Evolutionary conservation across 2,113 vertebrate genomes (phyloP), one percentile per base, ranked within the genome.

Genomic region (Phylloscopus trochilus): DNA sequence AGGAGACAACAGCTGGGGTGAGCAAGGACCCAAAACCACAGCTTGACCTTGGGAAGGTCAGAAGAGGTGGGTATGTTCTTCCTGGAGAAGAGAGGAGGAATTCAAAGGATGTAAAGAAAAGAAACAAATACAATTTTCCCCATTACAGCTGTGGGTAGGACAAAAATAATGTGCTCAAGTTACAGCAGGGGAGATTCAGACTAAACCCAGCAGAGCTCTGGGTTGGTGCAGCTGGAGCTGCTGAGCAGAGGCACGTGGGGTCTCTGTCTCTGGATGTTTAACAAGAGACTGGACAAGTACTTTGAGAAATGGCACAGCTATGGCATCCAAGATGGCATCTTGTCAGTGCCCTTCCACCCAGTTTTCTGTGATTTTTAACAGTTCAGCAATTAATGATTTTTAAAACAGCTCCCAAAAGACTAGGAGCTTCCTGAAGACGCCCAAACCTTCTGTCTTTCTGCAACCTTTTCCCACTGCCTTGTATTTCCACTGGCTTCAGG

Each of bases 321-420:
- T 26, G 22, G 30, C 55, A 76, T 24, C 21, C 3, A 1, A 74
- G n/a, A 44, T 22, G 62, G 53, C 43, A 47, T n/a, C 19, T 46
- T 46, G 23, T 62, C 87, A 31, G 22, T 35, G 55, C 18, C 68
- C 47, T 86, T 86, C 76, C 52, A 85, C 33, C 16, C 44, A 67
- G 30, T 56, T 87, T 80, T 74, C 69, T 82, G 43, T 60, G 68
- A 75, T 87, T 81, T 87, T 91, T 92, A 95, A 79, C 75, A 55
- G 53, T 84, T 93, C 78, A 88, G 60, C 19, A 84, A 86, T 55
- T 23, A 43, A 75, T 17, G 27, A 87, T 76, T 90, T 93, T 91
- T 91, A 44, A 92, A 95, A 90, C 35, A 91, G 21, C 49, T 83
- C 39, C 46, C 9, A 1, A 82, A 92, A 90, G 58, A 26, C 81